Evolutionary conservation across 2,888 invertebrate species (phyloP), one percentile per base, ranked within the genome.

Genomic region (Pseudolycoriella hygida): DNA sequence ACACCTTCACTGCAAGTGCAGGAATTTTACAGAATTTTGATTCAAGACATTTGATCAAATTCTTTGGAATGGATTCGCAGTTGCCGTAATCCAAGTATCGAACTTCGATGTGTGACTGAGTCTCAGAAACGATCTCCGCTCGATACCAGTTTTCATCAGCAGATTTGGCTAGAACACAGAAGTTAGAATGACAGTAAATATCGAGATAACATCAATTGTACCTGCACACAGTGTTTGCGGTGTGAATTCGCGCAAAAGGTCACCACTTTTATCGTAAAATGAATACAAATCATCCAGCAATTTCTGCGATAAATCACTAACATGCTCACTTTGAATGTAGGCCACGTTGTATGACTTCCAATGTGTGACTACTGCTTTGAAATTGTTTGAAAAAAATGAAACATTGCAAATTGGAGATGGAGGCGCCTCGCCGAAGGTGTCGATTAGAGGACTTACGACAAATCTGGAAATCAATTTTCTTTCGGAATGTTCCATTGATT

Each of bases 81-180:
- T 81, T 80, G 34, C 84, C 85, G 50, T 81, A 83, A 58, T 85
- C 85, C 1, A 77, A 57, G 56, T 72, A 82, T 3, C 55, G 50
- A 1, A 68, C 62, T 45, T 70, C 69, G 0, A 80, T 70, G 18
- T 60, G 66, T 17, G 67, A 68, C 42, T 60, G 61, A 3, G 37
- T 38, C 10, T 17, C 14, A 17, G 52, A 50, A 11, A 67, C 32
- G 17, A 81, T 68, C 48, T 67, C 69, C 3, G 72, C 78, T 40
- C 83, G 70, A 56, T 82, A 82, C 82, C 82, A 84, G 57, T 77
- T 77, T 2, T 69, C 71, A 57, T 82, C 81, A 1, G 54, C 55
- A 3, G 74, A 72, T 43, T 70, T 69, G n/a, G n/a, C n/a, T n/a
- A n/a, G n/a, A n/a, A n/a, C n/a, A n/a, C n/a, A n/a, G n/a, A 55